Evolutionary conservation across 1,140 invertebrate species (phyloP).

Genomic region (Drosophila ironensis): DNA sequence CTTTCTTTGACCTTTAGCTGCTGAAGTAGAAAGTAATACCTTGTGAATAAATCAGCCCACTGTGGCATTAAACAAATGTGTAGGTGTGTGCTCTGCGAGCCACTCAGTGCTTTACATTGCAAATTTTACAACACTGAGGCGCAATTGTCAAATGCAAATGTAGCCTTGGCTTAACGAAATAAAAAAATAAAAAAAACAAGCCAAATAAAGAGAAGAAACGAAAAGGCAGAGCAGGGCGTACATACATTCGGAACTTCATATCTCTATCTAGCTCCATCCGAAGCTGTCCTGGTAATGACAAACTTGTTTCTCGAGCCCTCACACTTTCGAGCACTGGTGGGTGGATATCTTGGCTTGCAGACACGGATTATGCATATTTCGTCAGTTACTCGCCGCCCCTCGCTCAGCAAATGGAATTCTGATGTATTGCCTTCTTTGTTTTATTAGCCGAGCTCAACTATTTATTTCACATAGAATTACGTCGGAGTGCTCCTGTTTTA

Average conservation of each 20-base stretch:
- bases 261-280: conserved; percentile 2
- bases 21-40: background rate
- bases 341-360: conserved; percentile 10
- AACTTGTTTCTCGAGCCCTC: conserved; percentile 37
- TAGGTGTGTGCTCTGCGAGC: background rate
- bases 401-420: conserved; percentile 63
- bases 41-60: background rate
- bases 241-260: conserved; percentile 29
- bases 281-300: conserved; percentile 31
- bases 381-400: conserved; percentile 6
- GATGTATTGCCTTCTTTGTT: conserved; percentile 56
- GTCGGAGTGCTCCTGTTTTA: conserved; percentile 23
- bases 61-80: background rate
- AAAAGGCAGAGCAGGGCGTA: background rate
- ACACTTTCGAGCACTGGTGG: conserved; percentile 1
- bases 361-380: conserved; percentile 34
- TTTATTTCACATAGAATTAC: conserved; percentile 44
- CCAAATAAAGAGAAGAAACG: conserved; percentile 9
- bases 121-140: conserved; percentile 26
- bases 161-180: conserved; percentile 32
- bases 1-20: background rate
- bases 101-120: conserved; percentile 26
- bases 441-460: conserved; percentile 44
- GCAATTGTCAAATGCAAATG: conserved; percentile 59
- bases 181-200: conserved; percentile 33